These are phyloP conservation scores for Poecile atricapillus DNA, from an alignment of 2,113 vertebrate genomes.

Conservation along the genomic window DNA sequence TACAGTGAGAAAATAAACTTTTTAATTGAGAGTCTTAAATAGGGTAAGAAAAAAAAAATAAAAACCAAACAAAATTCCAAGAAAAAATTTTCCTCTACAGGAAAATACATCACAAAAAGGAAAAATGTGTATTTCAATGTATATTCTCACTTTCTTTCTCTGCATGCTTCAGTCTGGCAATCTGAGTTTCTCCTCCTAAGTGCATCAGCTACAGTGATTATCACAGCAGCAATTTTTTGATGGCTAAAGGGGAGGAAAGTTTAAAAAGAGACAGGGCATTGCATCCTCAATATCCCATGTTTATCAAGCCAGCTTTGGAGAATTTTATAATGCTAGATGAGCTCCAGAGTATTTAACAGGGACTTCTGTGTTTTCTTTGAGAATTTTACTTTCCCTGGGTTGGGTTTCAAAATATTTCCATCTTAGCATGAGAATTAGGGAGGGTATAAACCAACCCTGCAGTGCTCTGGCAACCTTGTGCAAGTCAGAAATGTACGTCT, in stretches of 20 bases:
- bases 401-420: neutral
- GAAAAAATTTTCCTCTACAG: neutral
- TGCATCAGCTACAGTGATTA: neutral
- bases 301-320: neutral
- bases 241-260: neutral
- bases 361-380: neutral
- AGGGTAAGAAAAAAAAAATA: neutral
- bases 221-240: neutral
- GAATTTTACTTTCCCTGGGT: neutral
- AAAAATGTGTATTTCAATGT: neutral
- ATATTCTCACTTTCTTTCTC: neutral
- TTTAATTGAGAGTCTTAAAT: neutral
- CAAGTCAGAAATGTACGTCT: neutral
- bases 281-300: neutral
- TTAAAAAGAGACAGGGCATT: neutral
- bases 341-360: neutral
- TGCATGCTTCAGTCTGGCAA: neutral
- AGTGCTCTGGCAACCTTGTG: neutral
- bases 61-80: neutral
- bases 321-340: neutral
- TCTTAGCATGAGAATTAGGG: neutral
- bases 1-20: neutral
- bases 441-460: neutral
- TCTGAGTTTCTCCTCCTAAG: neutral
- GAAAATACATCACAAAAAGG: neutral